Base-by-base conservation (phyloP, 2,888 invertebrate species). In the Steromphala cineraria region DNA sequence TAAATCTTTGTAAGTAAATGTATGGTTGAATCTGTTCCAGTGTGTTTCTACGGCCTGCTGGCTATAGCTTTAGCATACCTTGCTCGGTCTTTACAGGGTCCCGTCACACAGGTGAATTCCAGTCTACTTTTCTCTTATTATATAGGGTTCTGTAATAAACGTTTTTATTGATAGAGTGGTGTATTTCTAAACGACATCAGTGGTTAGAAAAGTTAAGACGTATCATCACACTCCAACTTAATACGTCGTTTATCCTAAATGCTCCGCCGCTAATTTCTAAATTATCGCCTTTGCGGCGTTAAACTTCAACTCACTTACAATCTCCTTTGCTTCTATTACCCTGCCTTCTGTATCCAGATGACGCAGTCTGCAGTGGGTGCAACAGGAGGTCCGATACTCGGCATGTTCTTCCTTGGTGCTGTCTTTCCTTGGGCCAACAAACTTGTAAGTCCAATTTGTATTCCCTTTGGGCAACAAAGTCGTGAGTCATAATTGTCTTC, bases 61-160 rank as follows among this genome's bases (percentile, higher is more conserved):
- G 83, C 85, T 15, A 85, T 88, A 13, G 82, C 83, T 7, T 40
- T 89, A 53, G 87, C 89, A 3, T 89, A 87, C 77, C 75, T 83
- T 15, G 84, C 85, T 4, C 82, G 82, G 62, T 81, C 83, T 36
- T n/a, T 87, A 17, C 36, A 80, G 52, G 89, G 89, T 15, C 86
- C 88, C 0, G 83, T 88, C 0, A 86, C 87, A 21, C 87, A 88
- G 86, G 87, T 89, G 82, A 52, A 62, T 55, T 15, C 17, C 19
- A 53, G 46, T 36, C 2, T 36, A 36, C 36, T 7, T 7, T 2
- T 36, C 36, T 36, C 36, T 36, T 36, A 4, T 7, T 36, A 2
- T 36, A 36, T 7, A 36, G 36, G 7, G 7, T 36, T 7, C 36
- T 36, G 36, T 36, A 2, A 36, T 7, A 36, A 2, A 36, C 4